These are phyloP conservation scores for Cosmopolites sordidus DNA, from an alignment of 2,888 invertebrate species.

Conservation along the genomic window DNA sequence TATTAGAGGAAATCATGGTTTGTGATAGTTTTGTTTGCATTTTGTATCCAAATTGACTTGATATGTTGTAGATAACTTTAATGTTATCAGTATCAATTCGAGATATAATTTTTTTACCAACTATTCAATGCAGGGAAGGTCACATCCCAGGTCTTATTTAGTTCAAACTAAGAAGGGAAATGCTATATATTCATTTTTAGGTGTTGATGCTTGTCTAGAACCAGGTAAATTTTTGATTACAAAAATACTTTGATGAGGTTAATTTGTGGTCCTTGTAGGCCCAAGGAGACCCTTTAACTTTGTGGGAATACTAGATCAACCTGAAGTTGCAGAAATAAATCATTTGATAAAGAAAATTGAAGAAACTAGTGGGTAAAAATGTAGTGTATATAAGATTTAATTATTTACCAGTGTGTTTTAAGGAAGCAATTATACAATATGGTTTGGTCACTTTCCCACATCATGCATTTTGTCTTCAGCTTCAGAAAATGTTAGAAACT, in stretches of 20 bases:
- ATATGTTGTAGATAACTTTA: conserved; percentile 76
- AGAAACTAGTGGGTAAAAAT: conserved; percentile 32
- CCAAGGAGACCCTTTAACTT: conserved; percentile 87
- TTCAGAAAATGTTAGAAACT: conserved; percentile 51
- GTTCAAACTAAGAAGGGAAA: conserved; percentile 57
- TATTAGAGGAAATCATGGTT: conserved; percentile 89
- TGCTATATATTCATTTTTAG: conserved; percentile 74
- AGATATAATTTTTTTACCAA: conserved; percentile 71
- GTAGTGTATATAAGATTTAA: background rate
- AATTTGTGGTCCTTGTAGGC: conserved; percentile 24
- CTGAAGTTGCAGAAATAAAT: conserved; percentile 57
- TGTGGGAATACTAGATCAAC: conserved; percentile 65
- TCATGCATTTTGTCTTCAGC: conserved; percentile 70
- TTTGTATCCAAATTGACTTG: background rate
- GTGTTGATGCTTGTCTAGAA: conserved; percentile 79
- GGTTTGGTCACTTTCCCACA: conserved; percentile 91
- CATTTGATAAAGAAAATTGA: conserved; percentile 56
- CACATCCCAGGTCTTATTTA: conserved; percentile 69
- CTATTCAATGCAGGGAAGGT: conserved; percentile 73
- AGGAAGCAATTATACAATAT: conserved; percentile 60
- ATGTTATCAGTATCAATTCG: conserved; percentile 65
- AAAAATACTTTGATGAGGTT: too few species aligned
- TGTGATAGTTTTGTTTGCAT: background rate
- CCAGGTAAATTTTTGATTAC: conserved; percentile 68
- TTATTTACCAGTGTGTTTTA: background rate